Percentiles rank a stretch among this genome's conserved stretches.
phyloP scores from a whole-genome alignment of 2,888 invertebrate species.

The Callyntrura guangdongensis region DNA sequence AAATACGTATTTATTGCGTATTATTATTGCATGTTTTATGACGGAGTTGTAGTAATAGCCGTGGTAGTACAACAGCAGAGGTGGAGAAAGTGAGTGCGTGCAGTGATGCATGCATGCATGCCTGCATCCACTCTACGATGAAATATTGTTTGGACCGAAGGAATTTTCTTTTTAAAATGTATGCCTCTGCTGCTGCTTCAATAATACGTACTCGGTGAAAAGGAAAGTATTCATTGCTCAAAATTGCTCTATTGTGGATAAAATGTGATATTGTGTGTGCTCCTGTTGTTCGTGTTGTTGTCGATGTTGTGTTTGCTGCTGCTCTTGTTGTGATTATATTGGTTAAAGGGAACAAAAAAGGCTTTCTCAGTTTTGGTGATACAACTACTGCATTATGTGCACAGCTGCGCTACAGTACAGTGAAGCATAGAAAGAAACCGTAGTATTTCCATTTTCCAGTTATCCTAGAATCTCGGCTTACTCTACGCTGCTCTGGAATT shows the following conservation, averaged over 20 bases:
- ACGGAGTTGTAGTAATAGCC: not conserved
- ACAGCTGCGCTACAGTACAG: slow-evolving; percentile 27
- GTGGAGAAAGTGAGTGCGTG: slow-evolving; percentile 20
- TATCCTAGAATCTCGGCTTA: not conserved
- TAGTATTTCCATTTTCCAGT: slow-evolving; percentile 13
- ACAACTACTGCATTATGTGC: not conserved
- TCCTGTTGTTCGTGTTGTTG: slow-evolving; percentile 15
- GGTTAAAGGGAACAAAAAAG: slow-evolving; percentile 28
- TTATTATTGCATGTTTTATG: slow-evolving; percentile 55
- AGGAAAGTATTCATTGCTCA: slow-evolving; percentile 45
- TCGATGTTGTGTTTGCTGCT: not conserved
- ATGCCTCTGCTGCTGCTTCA: slow-evolving; percentile 11
- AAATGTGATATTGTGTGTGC: slow-evolving; percentile 39
- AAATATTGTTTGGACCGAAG: slow-evolving; percentile 54
- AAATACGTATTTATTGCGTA: slow-evolving; percentile 56
- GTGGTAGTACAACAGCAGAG: not conserved
- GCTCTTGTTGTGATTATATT: slow-evolving; percentile 26
- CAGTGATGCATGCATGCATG: slow-evolving; percentile 70
- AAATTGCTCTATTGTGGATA: slow-evolving; percentile 55
- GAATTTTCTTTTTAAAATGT: slow-evolving; percentile 56
- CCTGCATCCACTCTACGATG: slow-evolving; percentile 52
- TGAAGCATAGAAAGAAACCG: not conserved
- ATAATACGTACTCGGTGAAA: not conserved
- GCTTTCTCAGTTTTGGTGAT: not conserved
- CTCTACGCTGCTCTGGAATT: not conserved